Evolutionary conservation across 1,140 invertebrate genomes (phyloP), one percentile per base, ranked within the genome.

Genomic region (Scylla paramamosain): DNA sequence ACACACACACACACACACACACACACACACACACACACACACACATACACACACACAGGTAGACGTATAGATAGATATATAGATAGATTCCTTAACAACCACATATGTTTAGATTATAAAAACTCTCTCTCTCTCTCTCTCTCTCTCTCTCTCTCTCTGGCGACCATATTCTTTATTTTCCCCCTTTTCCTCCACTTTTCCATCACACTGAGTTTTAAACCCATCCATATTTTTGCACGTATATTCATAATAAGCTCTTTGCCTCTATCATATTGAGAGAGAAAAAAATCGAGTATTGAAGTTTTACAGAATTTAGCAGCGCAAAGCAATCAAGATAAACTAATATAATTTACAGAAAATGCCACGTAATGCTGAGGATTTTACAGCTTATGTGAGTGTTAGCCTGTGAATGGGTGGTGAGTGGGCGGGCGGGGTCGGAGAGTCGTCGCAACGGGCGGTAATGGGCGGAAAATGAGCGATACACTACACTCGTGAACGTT

Each of bases 11-110:
- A 84, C 83, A 84, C 83, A 84, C 83, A 82, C 31, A 84, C 28
- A 32, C 83, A 84, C 83, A 82, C 77, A 28, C 77, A 82, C 39
- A 39, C 52, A 59, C 10, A 59, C 52, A 59, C 52, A 84, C 83
- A 84, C 83, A 84, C 83, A 84, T 20, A 84, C 83, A 84, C 83
- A 84, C 83, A 84, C 83, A 84, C 83, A 84, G 4, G n/a, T 28
- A 83, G 8, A 84, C 31, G n/a, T 28, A 8, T 1, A 84, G 8
- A 84, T 1, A 84, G 8, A 83, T 25, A 83, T 25, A 83, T 25
- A 83, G 10, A 82, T 82, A 82, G 16, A 3, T 82, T 25, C 7
- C 16, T 82, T 25, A 25, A 3, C n/a, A 84, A 4, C 8, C n/a
- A 84, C 25, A 84, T 8, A 28, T 84, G 0, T 84, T 10, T 84